Percentiles rank a stretch among this genome's conserved stretches.
Conservation (phyloP, 2,113 vertebrate genomes). For the Rynchops niger region DNA sequence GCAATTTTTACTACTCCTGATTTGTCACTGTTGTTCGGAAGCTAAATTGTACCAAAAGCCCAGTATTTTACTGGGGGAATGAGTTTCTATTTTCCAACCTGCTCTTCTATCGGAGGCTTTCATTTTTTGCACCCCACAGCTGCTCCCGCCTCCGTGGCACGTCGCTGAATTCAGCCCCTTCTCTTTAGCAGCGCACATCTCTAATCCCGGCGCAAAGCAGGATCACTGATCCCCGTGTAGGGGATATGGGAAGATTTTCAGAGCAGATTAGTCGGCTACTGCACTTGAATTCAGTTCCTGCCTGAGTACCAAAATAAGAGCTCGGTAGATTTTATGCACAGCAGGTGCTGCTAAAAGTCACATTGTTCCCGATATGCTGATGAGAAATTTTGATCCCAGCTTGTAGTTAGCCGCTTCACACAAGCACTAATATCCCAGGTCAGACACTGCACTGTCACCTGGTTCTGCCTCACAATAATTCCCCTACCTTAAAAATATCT, state of each 20-base stretch:
- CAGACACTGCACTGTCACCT: accelerated
- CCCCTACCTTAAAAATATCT: not conserved
- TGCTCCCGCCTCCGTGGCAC: not conserved
- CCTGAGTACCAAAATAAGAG: not conserved
- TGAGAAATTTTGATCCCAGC: not conserved
- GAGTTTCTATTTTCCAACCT: not conserved
- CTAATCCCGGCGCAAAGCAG: accelerated
- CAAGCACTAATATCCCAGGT: not conserved
- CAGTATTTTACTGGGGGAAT: not conserved
- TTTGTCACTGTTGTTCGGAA: not conserved
- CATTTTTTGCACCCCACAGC: accelerated
- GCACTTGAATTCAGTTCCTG: not conserved
- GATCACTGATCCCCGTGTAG: not conserved
- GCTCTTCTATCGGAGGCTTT: not conserved
- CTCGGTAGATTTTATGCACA: accelerated
- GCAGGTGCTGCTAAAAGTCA: not conserved
- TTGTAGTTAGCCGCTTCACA: not conserved
- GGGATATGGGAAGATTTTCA: not conserved
- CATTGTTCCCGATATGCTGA: accelerated
- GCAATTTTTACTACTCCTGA: not conserved
- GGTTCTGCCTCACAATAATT: not conserved
- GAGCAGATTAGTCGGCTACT: not conserved
- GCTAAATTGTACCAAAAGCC: not conserved
- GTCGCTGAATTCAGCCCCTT: not conserved
- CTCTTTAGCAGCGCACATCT: not conserved